Conservation (phyloP, 2,888 invertebrate species). For the Dasysyrphus albostriatus region DNA sequence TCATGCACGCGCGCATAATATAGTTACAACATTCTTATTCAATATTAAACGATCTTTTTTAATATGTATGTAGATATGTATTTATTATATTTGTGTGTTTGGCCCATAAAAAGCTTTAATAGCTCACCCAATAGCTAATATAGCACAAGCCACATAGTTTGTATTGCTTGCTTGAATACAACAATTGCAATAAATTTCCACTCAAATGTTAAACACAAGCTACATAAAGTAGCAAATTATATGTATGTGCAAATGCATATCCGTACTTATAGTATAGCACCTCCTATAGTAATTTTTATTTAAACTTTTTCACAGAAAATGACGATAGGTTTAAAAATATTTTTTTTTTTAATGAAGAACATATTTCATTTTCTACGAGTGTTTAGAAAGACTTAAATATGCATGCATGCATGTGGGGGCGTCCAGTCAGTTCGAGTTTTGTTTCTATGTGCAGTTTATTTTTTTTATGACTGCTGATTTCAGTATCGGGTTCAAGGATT, state of each 20-base stretch:
- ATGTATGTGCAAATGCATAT: not conserved
- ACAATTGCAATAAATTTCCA: slow-evolving; percentile 54
- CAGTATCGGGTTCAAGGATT: not conserved
- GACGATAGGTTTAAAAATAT: slow-evolving; percentile 4
- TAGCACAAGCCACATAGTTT: slow-evolving; percentile 38
- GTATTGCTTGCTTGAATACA: slow-evolving; percentile 14
- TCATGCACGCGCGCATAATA: slow-evolving; percentile 47
- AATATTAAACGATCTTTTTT: slow-evolving; percentile 15
- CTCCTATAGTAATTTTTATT: slow-evolving; percentile 9
- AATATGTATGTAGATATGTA: not conserved
- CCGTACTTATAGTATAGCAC: not conserved
- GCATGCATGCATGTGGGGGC: slow-evolving; percentile 2
- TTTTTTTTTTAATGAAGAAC: slow-evolving; percentile 17
- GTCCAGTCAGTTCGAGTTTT: slow-evolving; percentile 4
- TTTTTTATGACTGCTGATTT: not conserved
- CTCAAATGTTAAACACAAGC: slow-evolving; percentile 52
- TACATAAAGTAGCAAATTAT: not conserved
- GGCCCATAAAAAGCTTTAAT: slow-evolving; percentile 39
- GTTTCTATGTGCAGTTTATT: slow-evolving; percentile 25
- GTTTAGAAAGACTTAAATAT: slow-evolving; percentile 13
- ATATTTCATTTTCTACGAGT: slow-evolving; percentile 24
- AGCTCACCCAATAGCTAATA: slow-evolving; percentile 30
- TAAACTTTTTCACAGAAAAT: slow-evolving; percentile 20
- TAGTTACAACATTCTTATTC: slow-evolving; percentile 29
- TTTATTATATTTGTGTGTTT: not conserved